Evolutionary conservation across 1,140 invertebrate genomes (phyloP), one percentile per base, ranked within the genome.

Genomic region (Meloidogyne exigua): DNA sequence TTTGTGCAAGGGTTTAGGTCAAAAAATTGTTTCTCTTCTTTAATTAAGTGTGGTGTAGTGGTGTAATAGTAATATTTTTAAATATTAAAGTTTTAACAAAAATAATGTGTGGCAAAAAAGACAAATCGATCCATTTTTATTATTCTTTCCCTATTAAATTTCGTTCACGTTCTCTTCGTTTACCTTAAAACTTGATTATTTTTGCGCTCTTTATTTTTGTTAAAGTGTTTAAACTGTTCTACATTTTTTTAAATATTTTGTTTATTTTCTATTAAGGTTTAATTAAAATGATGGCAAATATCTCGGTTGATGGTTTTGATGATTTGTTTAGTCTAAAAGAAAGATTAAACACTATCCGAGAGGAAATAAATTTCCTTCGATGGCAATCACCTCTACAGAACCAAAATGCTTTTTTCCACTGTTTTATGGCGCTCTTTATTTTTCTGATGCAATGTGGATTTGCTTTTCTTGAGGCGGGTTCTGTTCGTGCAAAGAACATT

Each of bases 381-480:
- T 57, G 70, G 15, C 28, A 25, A 11, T 25, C 28, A 49, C 25
- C 15, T 28, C 18, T 18, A 2, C 62, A 78, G 67, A 82, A 83
- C 63, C 72, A 76, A 15, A 81, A 82, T 72, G 82, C 82, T 18
- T 82, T 82, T 26, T 83, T 82, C 42, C 36, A 83, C 42, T 72
- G 68, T 36, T 83, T 81, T 12, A 82, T 83, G 81, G 79, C 79
- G 11, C 69, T 83, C 4, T 62, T 82, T 36, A 82, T 82, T 18
- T 82, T 82, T 62, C 71, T 91, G 57, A 90, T 91, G 90, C 90
- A 91, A 84, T 88, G 88, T 75, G 91, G 91, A 12, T 91, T 91
- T 80, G 90, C 90, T 0, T 90, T 91, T 79, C 82, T 91, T 32
- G 91, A 91, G 86, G 90, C 90, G n/a, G 91, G 91, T 23, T 88